Conservation (phyloP, 2,888 invertebrate genomes). For the Erebia aethiops region DNA sequence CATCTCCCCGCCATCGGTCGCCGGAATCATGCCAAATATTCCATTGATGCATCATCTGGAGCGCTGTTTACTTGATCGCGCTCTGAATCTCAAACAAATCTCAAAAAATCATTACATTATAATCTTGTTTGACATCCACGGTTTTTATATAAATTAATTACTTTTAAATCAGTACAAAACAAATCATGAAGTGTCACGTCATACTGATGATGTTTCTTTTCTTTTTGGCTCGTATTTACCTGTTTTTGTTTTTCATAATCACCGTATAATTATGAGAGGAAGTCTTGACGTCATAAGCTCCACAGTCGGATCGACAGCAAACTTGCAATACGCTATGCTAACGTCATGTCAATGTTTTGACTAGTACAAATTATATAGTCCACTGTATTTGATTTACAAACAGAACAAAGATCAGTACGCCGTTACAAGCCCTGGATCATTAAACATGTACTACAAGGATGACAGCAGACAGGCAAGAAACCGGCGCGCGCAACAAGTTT, state of each 20-base stretch:
- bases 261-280: too few relatives aligned
- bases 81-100: not conserved
- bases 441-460: not conserved
- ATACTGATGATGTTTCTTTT: too few relatives aligned
- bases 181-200: too few relatives aligned
- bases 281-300: too few relatives aligned
- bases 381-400: too few relatives aligned
- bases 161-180: too few relatives aligned
- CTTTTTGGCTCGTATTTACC: too few relatives aligned
- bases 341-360: too few relatives aligned
- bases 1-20: not conserved
- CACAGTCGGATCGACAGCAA: not conserved
- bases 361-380: too few relatives aligned
- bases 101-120: not conserved
- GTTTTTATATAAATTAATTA: not conserved
- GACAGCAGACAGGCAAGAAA: not conserved
- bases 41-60: constrained; percentile 17
- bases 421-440: not conserved
- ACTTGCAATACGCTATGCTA: too few relatives aligned
- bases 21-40: constrained; percentile 14
- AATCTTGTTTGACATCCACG: not conserved
- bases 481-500: not conserved
- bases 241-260: too few relatives aligned
- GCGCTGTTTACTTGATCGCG: not conserved
- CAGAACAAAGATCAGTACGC: not conserved